Conservation (phyloP, 2,888 invertebrate species). For the Drosophila anomelani region DNA sequence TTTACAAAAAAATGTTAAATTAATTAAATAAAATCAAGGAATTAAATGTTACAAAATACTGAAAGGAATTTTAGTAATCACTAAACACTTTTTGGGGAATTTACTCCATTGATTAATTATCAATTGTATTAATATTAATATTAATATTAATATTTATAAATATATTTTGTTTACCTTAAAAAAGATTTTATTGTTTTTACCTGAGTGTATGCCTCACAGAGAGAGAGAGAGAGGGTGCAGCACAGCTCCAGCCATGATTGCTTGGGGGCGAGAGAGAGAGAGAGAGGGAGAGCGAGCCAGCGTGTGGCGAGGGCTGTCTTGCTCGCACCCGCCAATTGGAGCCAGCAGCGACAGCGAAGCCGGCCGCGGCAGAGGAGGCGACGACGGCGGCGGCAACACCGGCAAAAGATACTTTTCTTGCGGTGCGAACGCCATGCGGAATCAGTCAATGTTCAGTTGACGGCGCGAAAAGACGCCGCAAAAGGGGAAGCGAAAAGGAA, state of each 20-base stretch:
- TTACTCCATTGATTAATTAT: too few relatives aligned
- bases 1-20: too few relatives aligned
- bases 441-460: slow-evolving; percentile 83
- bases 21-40: too few relatives aligned
- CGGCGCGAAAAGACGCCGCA: slow-evolving; percentile 81
- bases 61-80: too few relatives aligned
- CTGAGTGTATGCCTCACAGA: neutral
- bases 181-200: neutral
- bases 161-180: rapidly evolving
- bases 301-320: slow-evolving; percentile 42
- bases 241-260: slow-evolving; percentile 34
- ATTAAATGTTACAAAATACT: too few relatives aligned
- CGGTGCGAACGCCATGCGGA: slow-evolving; percentile 77
- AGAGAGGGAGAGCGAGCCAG: slow-evolving; percentile 11
- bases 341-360: slow-evolving; percentile 17
- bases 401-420: slow-evolving; percentile 76
- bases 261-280: slow-evolving; percentile 13
- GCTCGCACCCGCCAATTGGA: slow-evolving; percentile 44
- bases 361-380: slow-evolving; percentile 24
- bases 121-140: neutral
- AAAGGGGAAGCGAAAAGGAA: slow-evolving; percentile 53
- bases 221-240: neutral
- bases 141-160: neutral
- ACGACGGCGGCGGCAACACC: neutral
- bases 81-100: too few relatives aligned